These are phyloP conservation scores for Synanceia verrucosa DNA, from an alignment of 2,797 vertebrate species.

Conservation along the genomic window DNA sequence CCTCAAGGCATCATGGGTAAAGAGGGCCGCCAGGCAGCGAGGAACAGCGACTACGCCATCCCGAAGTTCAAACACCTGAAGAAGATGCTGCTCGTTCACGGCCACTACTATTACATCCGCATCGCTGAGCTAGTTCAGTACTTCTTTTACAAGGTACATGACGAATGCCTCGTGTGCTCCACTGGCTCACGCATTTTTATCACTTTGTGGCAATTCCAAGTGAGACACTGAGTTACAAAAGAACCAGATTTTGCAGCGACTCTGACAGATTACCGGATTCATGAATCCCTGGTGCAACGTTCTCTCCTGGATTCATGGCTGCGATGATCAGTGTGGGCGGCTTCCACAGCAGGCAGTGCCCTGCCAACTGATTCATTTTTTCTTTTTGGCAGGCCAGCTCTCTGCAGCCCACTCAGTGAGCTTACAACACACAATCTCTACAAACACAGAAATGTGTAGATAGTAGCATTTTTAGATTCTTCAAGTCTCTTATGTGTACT, in stretches of 20 bases:
- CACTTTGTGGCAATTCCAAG: constrained; percentile 61
- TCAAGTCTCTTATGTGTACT: constrained; percentile 47
- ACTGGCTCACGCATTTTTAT: constrained; percentile 49
- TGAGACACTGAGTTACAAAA: constrained; percentile 52
- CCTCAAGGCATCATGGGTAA: constrained; percentile 93
- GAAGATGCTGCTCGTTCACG: constrained; percentile 98
- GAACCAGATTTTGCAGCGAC: constrained; percentile 58
- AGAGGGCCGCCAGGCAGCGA: constrained; percentile 96
- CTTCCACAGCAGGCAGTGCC: constrained; percentile 46
- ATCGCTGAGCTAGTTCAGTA: constrained; percentile 99
- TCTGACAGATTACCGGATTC: constrained; percentile 69
- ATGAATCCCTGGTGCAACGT: constrained; percentile 59
- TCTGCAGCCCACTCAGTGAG: constrained; percentile 66
- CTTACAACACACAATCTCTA: constrained; percentile 57
- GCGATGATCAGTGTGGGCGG: constrained; percentile 68
- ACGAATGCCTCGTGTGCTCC: constrained; percentile 15
- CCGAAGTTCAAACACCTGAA: constrained; percentile 98
- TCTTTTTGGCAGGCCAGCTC: constrained; percentile 59
- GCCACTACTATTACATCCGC: constrained; percentile 97
- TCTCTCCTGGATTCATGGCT: constrained; percentile 62
- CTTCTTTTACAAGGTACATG: constrained; percentile 99
- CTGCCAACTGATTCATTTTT: constrained; percentile 69
- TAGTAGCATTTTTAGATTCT: constrained; percentile 62
- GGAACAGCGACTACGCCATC: constrained; percentile 99
- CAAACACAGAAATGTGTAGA: constrained; percentile 67